These are phyloP conservation scores for Capreolus pygargus DNA, from an alignment of 2,113 vertebrate genomes.

Conservation along the genomic window DNA sequence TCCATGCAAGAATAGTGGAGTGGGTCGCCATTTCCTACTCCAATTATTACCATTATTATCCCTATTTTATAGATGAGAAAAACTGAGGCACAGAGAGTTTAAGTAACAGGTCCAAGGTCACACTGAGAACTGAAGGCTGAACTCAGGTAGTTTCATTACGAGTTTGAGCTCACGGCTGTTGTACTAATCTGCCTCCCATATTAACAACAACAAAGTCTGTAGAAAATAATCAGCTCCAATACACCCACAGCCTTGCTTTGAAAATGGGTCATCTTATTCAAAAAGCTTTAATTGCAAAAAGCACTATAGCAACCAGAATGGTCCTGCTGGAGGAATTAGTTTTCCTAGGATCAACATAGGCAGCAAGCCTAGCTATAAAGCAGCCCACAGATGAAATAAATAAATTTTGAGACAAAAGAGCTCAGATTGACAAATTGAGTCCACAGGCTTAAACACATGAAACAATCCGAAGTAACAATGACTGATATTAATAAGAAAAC, in stretches of 20 bases:
- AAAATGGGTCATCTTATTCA: constrained; percentile 5
- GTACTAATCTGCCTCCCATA: neutral
- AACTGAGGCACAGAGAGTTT: neutral
- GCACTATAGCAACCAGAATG: neutral
- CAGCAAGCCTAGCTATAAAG: neutral
- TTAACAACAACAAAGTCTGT: neutral
- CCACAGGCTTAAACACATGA: neutral
- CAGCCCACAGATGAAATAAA: neutral
- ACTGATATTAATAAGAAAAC: neutral
- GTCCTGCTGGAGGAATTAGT: neutral
- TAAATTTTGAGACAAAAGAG: neutral
- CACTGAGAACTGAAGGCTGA: neutral
- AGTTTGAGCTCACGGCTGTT: neutral
- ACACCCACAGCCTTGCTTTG: constrained; percentile 1
- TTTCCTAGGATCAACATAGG: constrained; percentile 9
- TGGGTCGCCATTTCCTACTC: neutral
- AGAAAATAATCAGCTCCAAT: constrained; percentile 7
- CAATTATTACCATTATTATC: neutral
- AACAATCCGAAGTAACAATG: neutral
- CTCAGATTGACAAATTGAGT: neutral
- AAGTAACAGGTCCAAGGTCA: neutral
- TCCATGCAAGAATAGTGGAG: neutral
- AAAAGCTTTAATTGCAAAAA: constrained; percentile 31
- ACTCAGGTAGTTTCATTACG: neutral
- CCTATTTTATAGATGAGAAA: neutral